Base-by-base conservation (phyloP, 1,140 invertebrate genomes). In the Linepithema humile region DNA sequence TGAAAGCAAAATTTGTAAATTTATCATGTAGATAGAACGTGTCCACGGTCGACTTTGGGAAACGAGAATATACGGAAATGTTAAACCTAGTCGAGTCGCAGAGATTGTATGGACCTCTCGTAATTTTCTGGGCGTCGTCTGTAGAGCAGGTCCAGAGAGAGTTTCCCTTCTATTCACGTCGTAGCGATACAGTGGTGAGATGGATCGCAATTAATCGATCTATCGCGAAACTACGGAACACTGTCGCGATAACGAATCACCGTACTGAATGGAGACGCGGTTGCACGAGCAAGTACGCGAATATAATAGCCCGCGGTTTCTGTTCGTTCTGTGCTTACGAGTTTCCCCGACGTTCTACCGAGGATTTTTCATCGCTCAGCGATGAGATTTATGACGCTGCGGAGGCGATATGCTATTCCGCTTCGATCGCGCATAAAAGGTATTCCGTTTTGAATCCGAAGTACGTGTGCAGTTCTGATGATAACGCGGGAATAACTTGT, bases 181-280 rank as follows among this genome's bases (percentile, higher is more conserved):
- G 82, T 20, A 45, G 62, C 55, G 23, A 10, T 40, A 69, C 64
- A 67, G 64, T 32, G 23, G 70, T 57, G 83, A 87, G 85, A 90
- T 90, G 85, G 83, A 90, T 90, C 83, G 85, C 89, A 84, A 87
- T 90, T 90, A 90, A 90, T 90, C 88, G 88, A 90, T 90, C 88
- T 85, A 85, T 90, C 80, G 80, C 64, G 83, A 73, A 82, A 77
- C 74, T 67, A 67, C 78, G 77, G 78, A 62, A 85, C 83, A 53
- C 85, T 64, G 83, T 64, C 70, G 53, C 45, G 87, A 87, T 88
- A 89, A 90, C 89, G 87, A 90, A 89, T 90, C 84, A 82, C 84
- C 84, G 78, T 15, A 43, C 40, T 83, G 86, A 88, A 88, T 88
- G 53, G 84, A 62, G 59, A 73, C 45, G 50, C 57, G 75, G 40